These are phyloP conservation scores for Ecdyonurus torrentis DNA, from an alignment of 2,888 invertebrate species.

Conservation along the genomic window DNA sequence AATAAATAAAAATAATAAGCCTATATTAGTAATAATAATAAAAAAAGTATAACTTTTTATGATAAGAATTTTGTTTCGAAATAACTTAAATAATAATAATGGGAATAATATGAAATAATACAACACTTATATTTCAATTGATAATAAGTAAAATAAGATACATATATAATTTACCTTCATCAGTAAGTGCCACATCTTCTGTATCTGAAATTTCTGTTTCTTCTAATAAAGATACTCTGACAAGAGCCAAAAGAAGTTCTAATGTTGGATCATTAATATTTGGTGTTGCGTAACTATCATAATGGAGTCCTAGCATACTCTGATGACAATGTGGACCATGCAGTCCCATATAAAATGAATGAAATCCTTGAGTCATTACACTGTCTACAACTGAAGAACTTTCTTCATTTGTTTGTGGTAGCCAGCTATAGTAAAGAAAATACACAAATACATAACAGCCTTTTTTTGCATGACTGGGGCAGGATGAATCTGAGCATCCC, in stretches of 20 bases:
- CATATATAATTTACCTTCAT: conserved; percentile 19
- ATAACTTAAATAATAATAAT: too few relatives aligned
- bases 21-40: too few relatives aligned
- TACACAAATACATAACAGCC: too few relatives aligned
- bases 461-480: background rate
- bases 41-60: too few relatives aligned
- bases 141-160: too few relatives aligned
- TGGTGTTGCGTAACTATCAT: conserved; percentile 23
- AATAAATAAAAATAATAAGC: too few relatives aligned
- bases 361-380: conserved; percentile 21
- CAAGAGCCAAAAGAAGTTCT: conserved; percentile 24
- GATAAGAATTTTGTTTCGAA: too few relatives aligned
- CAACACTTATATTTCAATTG: too few relatives aligned
- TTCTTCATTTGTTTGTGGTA: background rate
- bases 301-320: conserved; percentile 23
- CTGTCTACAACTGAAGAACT: background rate
- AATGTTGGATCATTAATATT: conserved; percentile 22
- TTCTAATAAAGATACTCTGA: conserved; percentile 25
- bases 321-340: conserved; percentile 19
- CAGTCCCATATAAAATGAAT: conserved; percentile 26
- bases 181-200: conserved; percentile 14
- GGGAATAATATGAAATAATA: too few relatives aligned
- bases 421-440: background rate
- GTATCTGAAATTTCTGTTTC: conserved; percentile 22
- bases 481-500: background rate